These are phyloP conservation scores for Coenonympha arcania DNA, from an alignment of 2,888 invertebrate species.

Conservation along the genomic window DNA sequence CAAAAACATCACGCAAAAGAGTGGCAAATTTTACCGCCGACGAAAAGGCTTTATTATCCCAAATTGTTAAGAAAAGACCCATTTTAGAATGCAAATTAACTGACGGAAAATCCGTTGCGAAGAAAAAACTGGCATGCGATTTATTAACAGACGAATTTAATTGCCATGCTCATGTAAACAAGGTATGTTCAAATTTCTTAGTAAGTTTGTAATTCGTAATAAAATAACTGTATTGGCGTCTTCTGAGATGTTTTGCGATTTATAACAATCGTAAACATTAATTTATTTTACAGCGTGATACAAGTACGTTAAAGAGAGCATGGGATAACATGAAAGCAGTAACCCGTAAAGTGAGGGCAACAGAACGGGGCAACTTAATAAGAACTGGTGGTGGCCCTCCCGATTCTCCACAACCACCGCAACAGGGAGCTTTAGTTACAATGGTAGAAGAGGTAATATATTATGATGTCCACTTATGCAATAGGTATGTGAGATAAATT, in stretches of 20 bases:
- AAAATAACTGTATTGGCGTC: background rate
- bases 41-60: background rate
- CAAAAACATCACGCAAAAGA: background rate
- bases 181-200: background rate
- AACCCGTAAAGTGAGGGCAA: background rate
- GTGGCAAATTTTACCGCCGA: background rate
- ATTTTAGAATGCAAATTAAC: background rate
- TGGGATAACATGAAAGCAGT: background rate
- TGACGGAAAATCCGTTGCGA: background rate
- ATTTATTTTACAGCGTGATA: background rate
- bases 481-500: too few relatives aligned
- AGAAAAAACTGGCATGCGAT: background rate
- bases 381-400: background rate
- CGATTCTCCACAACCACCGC: background rate
- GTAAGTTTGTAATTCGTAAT: background rate
- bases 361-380: background rate
- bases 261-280: too few relatives aligned
- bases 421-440: background rate
- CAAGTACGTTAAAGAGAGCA: background rate
- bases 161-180: background rate
- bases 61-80: background rate
- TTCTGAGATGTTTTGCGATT: too few relatives aligned
- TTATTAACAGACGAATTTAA: background rate
- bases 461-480: too few relatives aligned
- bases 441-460: background rate